A percentile compares a stretch with the other conserved stretches of the same genome.
These are phyloP conservation scores for Hoplostethus atlanticus DNA, from an alignment of 2,797 vertebrate genomes.

Conservation along the genomic window DNA sequence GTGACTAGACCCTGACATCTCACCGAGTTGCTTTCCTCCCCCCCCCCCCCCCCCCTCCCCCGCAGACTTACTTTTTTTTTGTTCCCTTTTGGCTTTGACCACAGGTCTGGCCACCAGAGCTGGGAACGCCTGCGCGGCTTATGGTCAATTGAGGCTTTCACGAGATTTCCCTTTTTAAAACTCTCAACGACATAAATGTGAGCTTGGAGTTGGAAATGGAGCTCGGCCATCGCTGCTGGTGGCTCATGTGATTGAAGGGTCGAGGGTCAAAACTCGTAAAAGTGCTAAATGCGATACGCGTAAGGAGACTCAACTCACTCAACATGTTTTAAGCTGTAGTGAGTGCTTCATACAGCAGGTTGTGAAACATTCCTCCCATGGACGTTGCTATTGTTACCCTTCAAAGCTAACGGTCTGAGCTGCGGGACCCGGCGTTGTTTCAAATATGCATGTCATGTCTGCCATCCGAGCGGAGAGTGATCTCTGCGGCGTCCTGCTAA, in stretches of 20 bases:
- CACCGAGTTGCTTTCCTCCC: constrained; percentile 23
- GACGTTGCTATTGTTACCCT: background rate
- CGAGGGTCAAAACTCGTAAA: constrained; percentile 26
- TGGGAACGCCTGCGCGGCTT: constrained; percentile 10
- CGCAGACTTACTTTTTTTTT: constrained; percentile 22
- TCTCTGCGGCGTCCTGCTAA: constrained; percentile 56
- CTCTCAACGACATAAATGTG: constrained; percentile 6
- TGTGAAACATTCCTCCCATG: background rate
- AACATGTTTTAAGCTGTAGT: background rate
- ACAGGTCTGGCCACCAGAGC: constrained; percentile 25
- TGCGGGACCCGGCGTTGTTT: constrained; percentile 40
- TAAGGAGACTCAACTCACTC: too few relatives aligned
- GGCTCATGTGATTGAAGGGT: constrained; percentile 15
- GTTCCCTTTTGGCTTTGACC: constrained; percentile 23
- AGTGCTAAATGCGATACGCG: background rate
- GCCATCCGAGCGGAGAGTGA: constrained; percentile 26
- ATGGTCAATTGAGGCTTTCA: constrained; percentile 44
- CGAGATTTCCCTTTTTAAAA: constrained; percentile 14
- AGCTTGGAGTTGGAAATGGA: background rate
- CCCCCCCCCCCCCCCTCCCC: too few relatives aligned
- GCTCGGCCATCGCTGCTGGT: constrained; percentile 3
- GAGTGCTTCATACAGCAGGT: too few relatives aligned
- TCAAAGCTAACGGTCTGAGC: background rate
- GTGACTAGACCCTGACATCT: constrained; percentile 59
- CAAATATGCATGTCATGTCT: constrained; percentile 45